A percentile compares a stretch with the other conserved stretches of the same genome.
Conservation (phyloP, 2,797 vertebrate genomes). For the Amblyopsis hoosieri region DNA sequence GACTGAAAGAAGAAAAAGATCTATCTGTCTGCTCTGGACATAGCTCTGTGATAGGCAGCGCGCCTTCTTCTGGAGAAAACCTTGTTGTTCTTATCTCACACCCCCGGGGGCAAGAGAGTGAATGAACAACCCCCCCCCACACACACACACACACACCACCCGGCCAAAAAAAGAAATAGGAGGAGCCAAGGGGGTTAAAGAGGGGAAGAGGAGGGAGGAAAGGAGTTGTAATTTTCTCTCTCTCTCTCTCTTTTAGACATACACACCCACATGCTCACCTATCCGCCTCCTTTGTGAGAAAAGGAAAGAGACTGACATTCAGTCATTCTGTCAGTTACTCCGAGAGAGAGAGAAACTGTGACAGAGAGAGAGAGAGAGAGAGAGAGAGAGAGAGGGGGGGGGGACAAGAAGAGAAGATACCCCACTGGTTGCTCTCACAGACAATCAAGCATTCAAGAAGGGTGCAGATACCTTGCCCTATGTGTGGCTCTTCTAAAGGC, state of each 20-base stretch:
- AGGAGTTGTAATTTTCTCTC: conserved; percentile 54
- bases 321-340: conserved; percentile 39
- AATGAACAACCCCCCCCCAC: conserved; percentile 15
- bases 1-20: conserved; percentile 53
- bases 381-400: conserved; percentile 15
- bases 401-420: conserved; percentile 11
- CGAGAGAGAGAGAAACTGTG: conserved; percentile 19
- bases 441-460: conserved; percentile 40
- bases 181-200: conserved; percentile 64
- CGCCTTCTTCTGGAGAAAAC: conserved; percentile 50
- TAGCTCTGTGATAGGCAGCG: conserved; percentile 68
- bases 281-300: conserved; percentile 12
- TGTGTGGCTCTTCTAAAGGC: conserved; percentile 76
- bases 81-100: conserved; percentile 18
- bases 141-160: conserved; percentile 24
- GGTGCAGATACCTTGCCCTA: conserved; percentile 59
- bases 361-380: conserved; percentile 23
- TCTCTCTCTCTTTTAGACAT: conserved; percentile 11
- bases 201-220: conserved; percentile 56
- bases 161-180: conserved; percentile 42
- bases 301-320: conserved; percentile 15
- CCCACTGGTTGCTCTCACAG: conserved; percentile 53
- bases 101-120: conserved; percentile 44
- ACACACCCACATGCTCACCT: conserved; percentile 68
- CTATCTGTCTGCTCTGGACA: conserved; percentile 72